A percentile compares a stretch with the other conserved stretches of the same genome.
Conservation (phyloP, 2,888 invertebrate genomes). For the Homarus gammarus region DNA sequence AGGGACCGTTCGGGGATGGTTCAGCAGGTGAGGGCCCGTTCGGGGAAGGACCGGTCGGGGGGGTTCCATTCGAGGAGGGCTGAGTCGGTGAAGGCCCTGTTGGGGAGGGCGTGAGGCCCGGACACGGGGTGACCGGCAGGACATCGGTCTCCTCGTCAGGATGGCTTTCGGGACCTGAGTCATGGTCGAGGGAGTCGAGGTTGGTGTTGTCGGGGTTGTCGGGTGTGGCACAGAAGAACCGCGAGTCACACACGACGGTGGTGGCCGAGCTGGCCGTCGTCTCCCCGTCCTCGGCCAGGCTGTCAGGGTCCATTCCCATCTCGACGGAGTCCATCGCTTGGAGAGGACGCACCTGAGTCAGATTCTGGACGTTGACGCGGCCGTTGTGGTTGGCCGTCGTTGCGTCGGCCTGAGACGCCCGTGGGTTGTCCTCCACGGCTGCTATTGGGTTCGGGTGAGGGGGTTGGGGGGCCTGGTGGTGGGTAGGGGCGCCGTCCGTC, state of each 20-base stretch:
- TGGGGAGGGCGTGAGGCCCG: neutral
- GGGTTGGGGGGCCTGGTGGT: constrained; percentile 27
- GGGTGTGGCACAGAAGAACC: constrained; percentile 45
- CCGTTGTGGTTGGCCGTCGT: constrained; percentile 24
- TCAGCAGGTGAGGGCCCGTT: neutral
- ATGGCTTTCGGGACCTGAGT: constrained; percentile 19
- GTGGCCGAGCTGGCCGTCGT: constrained; percentile 37
- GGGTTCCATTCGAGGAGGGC: neutral
- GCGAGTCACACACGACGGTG: constrained; percentile 44
- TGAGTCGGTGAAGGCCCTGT: neutral
- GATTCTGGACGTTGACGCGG: constrained; percentile 3
- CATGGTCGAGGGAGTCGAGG: constrained; percentile 35
- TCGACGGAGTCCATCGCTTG: constrained; percentile 23
- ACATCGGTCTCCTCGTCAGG: neutral
- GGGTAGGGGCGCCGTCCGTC: constrained; percentile 26
- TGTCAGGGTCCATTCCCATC: constrained; percentile 25
- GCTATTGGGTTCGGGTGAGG: neutral
- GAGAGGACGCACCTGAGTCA: neutral
- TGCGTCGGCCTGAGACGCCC: neutral
- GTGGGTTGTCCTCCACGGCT: neutral
- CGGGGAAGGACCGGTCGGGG: neutral
- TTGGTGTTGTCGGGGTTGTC: constrained; percentile 23
- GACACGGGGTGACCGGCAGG: neutral
- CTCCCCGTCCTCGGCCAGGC: constrained; percentile 45
- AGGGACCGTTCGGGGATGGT: neutral